Conservation (phyloP, 2,888 invertebrate genomes). For the Cryptocheilus praepositus region DNA sequence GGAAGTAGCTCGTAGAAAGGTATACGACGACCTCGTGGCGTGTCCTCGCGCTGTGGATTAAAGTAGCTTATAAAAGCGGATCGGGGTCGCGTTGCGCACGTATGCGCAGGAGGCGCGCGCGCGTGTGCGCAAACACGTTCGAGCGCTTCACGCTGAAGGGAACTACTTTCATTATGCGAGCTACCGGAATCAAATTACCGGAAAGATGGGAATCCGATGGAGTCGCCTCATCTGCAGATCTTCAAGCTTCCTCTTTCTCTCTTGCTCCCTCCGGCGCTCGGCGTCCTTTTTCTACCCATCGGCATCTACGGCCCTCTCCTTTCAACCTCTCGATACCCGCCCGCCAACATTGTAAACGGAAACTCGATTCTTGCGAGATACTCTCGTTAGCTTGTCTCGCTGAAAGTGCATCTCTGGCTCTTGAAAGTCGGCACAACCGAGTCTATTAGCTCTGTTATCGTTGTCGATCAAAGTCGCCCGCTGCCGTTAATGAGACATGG, state of each 20-base stretch:
- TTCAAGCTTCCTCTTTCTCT: background rate
- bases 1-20: background rate
- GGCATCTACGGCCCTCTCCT: background rate
- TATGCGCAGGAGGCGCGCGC: background rate
- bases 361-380: too few relatives aligned
- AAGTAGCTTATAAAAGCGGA: conserved; percentile 47
- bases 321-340: background rate
- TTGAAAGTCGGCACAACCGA: too few relatives aligned
- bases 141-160: conserved; percentile 2
- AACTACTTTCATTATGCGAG: conserved; percentile 28
- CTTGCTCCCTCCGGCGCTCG: background rate
- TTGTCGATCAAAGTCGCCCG: too few relatives aligned
- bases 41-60: conserved; percentile 44
- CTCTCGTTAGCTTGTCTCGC: too few relatives aligned
- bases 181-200: conserved; percentile 35
- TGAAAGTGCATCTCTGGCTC: too few relatives aligned
- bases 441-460: too few relatives aligned
- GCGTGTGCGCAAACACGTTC: background rate
- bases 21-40: conserved; percentile 6
- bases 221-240: background rate
- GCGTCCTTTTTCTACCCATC: background rate
- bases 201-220: conserved; percentile 30
- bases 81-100: conserved; percentile 15
- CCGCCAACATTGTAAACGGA: too few relatives aligned
- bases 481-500: too few relatives aligned